Base-by-base conservation (phyloP, 2,113 vertebrate genomes). In the Phodopus roborovskii region DNA sequence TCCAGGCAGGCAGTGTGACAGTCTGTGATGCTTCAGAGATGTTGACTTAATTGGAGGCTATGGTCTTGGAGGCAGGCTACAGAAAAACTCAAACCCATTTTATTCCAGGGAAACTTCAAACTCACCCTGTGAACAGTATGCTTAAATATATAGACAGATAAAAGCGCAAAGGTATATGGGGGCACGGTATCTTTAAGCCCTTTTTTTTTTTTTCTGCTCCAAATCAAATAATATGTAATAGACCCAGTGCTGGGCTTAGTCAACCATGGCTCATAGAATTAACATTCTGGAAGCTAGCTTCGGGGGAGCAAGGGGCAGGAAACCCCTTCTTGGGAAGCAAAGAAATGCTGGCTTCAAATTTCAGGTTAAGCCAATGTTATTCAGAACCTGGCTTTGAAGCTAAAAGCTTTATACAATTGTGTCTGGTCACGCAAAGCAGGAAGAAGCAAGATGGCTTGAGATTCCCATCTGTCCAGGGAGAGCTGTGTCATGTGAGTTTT, bases 211-310 rank as follows among this genome's bases (percentile, higher is more conserved):
- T 94, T 10, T 50, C 90, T 94, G 89, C 96, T 97, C 97, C 97
- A 98, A 98, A 98, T 98, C 97, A 98, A 98, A 98, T 98, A 98
- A 95, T 97, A 97, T 97, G 96, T 98, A 98, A 98, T 97, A 98
- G 98, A 98, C 94, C 60, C 92, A 97, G 95, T 96, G 96, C 97
- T 98, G 98, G 92, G 98, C 97, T 98, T 98, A 98, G 96, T 98
- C 98, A 98, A 98, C 97, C 98, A 98, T 98, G 66, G 94, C 97
- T 98, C 93, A 94, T 93, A 98, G 97, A 98, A 98, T 98, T 98
- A 99, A 98, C 98, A 98, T 97, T 98, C 97, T 98, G 93, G 97
- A 98, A 98, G 97, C 96, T 97, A 98, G 97, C 96, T 98, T 97
- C 96, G 88, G 96, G 97, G 97, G 96, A 97, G 96, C 97, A 98